Base-by-base conservation (phyloP, 2,888 invertebrate genomes). In the Drosophila kanekoi region DNA sequence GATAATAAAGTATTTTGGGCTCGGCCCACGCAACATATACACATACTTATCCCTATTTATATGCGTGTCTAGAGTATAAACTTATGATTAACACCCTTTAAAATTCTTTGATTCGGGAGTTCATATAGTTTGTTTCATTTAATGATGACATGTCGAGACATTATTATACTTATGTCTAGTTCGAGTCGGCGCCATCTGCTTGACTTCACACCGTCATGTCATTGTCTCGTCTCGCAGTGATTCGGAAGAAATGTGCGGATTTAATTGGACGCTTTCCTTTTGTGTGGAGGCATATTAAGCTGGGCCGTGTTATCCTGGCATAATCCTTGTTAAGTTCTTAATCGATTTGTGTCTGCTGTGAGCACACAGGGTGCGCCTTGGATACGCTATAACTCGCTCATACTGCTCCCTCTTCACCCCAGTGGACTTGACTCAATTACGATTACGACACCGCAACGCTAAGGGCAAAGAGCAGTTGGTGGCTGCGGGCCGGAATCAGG, bases 311-410 rank as follows among this genome's bases (percentile, higher is more conserved):
- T 77, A 84, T 78, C 80, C 80, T 63, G 62, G 72, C 48, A 67
- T 70, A 68, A 70, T 79, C 80, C 77, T 72, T 81, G 72, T 77
- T 86, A 79, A 86, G 86, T 75, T 79, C 79, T 81, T 81, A 86
- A 87, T 85, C 85, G 86, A 85, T 87, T 86, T 83, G 76, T 60
- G 72, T 71, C 61, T 57, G 54, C 43, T 28, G 28, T 28, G 52
- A 64, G 62, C 32, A 32, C 23, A n/a, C 28, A 67, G 66, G 40
- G 44, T 35, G 70, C 51, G 33, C 38, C 33, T 9, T 18, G 23
- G 23, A 10, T 16, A 44, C 44, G 44, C 54, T 44, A 35, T 13
- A 14, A 16, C 35, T 35, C 11, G 10, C 41, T n/a, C 6, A 3
- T 32, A 18, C 18, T 32, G 14, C 45, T 13, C 20, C 40, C 3